Base-by-base conservation (phyloP, 2,797 vertebrate species). In the Phaenicophaeus curvirostris region DNA sequence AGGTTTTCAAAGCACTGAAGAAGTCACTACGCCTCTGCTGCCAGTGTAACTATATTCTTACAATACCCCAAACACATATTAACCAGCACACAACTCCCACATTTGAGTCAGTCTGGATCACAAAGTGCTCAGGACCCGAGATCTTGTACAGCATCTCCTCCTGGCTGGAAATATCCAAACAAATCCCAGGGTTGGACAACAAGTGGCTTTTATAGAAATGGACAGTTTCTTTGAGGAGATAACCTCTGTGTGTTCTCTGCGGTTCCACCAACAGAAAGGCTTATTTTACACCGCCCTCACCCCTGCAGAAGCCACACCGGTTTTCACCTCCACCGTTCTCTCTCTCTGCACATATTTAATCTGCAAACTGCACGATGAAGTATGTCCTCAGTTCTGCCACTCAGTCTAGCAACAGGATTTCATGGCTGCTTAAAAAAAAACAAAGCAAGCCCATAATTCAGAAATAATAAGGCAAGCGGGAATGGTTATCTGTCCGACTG, bases 381-480 rank as follows among this genome's bases (percentile, higher is more conserved):
- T 7, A 37, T 5, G 27, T 30, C 53, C 79, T 35, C 68, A 48
- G 82, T 23, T 55, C 61, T 5, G 4, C 63, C 77, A 11, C 41
- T 63, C 91, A 71, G 54, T 48, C 87, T 77, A 58, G 80, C 69
- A 94, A 58, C 7, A 42, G 27, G 24, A 71, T 80, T 89, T 71
- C 46, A 73, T 51, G 79, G 66, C 67, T 88, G 39, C 75, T 83
- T 82, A 15, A 19, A 17, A 19, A 17, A n/a, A 31, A 84, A 48
- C n/a, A 50, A 62, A 77, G 15, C 7, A 71, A 94, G 21, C n/a
- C 55, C 75, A 16, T 68, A 67, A 87, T 82, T 93, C 25, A 71
- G 84, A 79, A 79, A 61, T 69, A 85, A 67, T 35, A 82, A 28
- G 37, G 81, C 24, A 73, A 59, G 20, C 8, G 42, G 68, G 77